Base-by-base conservation (phyloP, 2,888 invertebrate genomes). In the Clunio marinus region DNA sequence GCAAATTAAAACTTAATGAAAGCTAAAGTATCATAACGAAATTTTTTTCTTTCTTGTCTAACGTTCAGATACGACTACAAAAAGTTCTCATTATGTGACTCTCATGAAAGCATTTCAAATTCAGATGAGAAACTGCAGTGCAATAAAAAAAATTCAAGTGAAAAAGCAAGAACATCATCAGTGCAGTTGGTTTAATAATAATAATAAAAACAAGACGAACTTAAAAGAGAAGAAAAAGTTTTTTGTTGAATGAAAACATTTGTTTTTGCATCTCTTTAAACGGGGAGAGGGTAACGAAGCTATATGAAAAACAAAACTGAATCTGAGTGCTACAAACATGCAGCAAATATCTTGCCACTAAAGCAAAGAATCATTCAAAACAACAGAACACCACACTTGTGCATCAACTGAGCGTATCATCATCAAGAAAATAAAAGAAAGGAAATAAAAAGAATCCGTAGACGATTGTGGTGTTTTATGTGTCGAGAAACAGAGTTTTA, bases 1-100 rank as follows among this genome's bases (percentile, higher is more conserved):
- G 66, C 66, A 55, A 66, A 66, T 66, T 66, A 66, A 66, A 66
- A 66, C 66, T 66, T 66, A 66, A 66, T 66, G 66, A 66, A 66
- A 32, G 20, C 35, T 66, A n/a, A 46, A 63, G 45, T 45, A 35
- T 60, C 28, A 59, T n/a, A 4, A 32, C n/a, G 41, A 35, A 25
- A 32, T 37, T 28, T 32, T 32, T 63, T 15, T 45, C n/a, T 28
- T 63, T 63, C 13, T 63, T 24, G 10, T 15, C 3, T 28, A 24
- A 24, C 20, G 22, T 58, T 32, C 35, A 60, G n/a, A 15, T 27
- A 55, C n/a, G 57, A 58, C 13, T 15, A 60, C 37, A 60, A 60
- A 57, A 41, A 35, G 60, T 37, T n/a, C 60, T 37, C 20, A 59
- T 59, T 59, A 59, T 59, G 59, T 59, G 59, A 59, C n/a, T 59